These are phyloP conservation scores for Clavelina lepadiformis DNA, from an alignment of 23 tunicate species.

Conservation along the genomic window DNA sequence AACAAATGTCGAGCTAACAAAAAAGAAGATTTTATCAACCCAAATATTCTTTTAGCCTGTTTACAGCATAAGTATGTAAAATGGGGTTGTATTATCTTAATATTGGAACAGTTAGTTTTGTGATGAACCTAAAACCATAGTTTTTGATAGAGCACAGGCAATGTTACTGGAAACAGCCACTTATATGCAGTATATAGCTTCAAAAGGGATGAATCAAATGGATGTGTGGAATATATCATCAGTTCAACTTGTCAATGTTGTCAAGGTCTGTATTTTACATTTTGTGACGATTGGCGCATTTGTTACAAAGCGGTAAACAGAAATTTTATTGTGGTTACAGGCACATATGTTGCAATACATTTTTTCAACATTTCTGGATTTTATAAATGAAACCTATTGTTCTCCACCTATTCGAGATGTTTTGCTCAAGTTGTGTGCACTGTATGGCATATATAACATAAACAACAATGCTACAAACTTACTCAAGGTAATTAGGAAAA, in stretches of 20 bases:
- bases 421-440: conserved; percentile 35
- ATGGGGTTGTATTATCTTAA: background rate
- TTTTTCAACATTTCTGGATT: conserved; percentile 11
- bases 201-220: conserved; percentile 3
- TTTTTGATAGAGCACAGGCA: background rate
- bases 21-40: conserved; percentile 5
- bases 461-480: conserved; percentile 42
- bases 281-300: background rate
- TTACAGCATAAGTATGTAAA: conserved; percentile 28
- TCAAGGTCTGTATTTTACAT: conserved; percentile 31
- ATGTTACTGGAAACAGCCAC: background rate
- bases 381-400: conserved; percentile 9
- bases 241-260: conserved; percentile 45
- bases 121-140: background rate
- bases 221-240: conserved; percentile 69
- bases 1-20: conserved; percentile 2
- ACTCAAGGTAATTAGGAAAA: conserved; percentile 51
- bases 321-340: conserved; percentile 4
- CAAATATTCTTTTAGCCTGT: background rate
- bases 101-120: background rate
- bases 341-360: conserved; percentile 43
- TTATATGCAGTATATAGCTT: conserved; percentile 14
- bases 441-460: conserved; percentile 52
- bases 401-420: conserved; percentile 21
- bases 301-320: background rate